Conservation (phyloP, 2,888 invertebrate species). For the Spodoptera exigua region DNA sequence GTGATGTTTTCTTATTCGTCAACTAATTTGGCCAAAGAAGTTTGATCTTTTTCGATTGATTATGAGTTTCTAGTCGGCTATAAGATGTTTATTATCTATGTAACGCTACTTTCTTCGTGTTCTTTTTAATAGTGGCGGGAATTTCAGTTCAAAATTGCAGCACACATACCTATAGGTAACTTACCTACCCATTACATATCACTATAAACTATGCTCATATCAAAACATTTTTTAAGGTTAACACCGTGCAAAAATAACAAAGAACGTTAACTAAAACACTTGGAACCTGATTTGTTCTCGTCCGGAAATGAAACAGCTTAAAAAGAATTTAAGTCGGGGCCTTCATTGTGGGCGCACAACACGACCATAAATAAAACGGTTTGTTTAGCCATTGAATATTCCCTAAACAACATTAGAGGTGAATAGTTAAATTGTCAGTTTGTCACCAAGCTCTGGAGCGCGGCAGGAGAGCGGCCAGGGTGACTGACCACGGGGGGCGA, state of each 20-base stretch:
- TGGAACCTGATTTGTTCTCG: constrained; percentile 54
- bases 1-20: too few relatives aligned
- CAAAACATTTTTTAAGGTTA: too few relatives aligned
- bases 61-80: too few relatives aligned
- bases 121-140: too few relatives aligned
- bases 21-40: too few relatives aligned
- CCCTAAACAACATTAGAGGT: constrained; percentile 86
- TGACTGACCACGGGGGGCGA: constrained; percentile 67
- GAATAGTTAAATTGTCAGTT: constrained; percentile 87
- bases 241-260: constrained; percentile 30
- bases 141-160: too few relatives aligned
- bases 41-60: too few relatives aligned
- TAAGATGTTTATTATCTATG: too few relatives aligned
- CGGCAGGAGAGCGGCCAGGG: constrained; percentile 67
- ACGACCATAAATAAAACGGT: constrained; percentile 82
- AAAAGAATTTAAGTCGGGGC: constrained; percentile 74
- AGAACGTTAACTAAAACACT: constrained; percentile 32
- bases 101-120: too few relatives aligned
- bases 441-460: constrained; percentile 75
- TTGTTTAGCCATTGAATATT: constrained; percentile 82
- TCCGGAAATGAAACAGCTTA: constrained; percentile 85
- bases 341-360: constrained; percentile 80
- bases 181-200: too few relatives aligned
- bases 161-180: too few relatives aligned
- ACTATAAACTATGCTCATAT: too few relatives aligned